Evolutionary conservation across 2,113 vertebrate species (phyloP).

Genomic region (Lophius piscatorius): DNA sequence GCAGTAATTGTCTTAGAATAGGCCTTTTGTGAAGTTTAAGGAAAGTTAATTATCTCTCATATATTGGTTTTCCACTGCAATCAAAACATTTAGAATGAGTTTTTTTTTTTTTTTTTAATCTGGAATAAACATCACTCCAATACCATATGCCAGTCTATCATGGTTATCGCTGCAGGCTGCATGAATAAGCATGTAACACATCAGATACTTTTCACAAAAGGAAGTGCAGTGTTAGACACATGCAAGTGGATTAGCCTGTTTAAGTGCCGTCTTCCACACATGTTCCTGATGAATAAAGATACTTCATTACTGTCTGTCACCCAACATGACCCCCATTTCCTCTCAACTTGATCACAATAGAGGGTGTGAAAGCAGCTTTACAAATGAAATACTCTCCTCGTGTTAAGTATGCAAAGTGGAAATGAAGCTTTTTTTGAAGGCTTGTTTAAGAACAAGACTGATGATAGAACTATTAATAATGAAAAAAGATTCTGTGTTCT

Average conservation of each 20-base stretch:
- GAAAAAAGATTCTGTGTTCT: not conserved
- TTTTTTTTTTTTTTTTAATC: not conserved
- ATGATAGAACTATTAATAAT: not conserved
- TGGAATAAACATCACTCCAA: not conserved
- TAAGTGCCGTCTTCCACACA: constrained; percentile 54
- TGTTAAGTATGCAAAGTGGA: constrained; percentile 3
- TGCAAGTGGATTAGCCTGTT: constrained; percentile 47
- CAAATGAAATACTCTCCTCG: constrained; percentile 20
- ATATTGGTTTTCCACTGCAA: not conserved
- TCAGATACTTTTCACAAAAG: constrained; percentile 28
- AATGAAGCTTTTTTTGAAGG: not conserved
- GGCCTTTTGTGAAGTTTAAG: no score
- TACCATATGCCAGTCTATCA: constrained; percentile 6
- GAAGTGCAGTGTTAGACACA: constrained; percentile 43
- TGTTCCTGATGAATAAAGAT: constrained; percentile 61
- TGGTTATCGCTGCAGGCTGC: constrained; percentile 39
- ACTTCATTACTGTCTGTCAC: constrained; percentile 68
- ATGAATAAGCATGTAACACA: constrained; percentile 18
- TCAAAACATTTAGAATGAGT: not conserved
- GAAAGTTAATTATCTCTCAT: no score
- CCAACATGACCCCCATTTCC: constrained; percentile 59
- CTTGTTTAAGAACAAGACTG: not conserved
- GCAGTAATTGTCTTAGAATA: no score
- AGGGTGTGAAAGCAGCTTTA: constrained; percentile 45
- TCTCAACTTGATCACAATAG: constrained; percentile 38